Evolutionary conservation across 2,113 vertebrate species (phyloP).

Genomic region (Calyptomena viridis): DNA sequence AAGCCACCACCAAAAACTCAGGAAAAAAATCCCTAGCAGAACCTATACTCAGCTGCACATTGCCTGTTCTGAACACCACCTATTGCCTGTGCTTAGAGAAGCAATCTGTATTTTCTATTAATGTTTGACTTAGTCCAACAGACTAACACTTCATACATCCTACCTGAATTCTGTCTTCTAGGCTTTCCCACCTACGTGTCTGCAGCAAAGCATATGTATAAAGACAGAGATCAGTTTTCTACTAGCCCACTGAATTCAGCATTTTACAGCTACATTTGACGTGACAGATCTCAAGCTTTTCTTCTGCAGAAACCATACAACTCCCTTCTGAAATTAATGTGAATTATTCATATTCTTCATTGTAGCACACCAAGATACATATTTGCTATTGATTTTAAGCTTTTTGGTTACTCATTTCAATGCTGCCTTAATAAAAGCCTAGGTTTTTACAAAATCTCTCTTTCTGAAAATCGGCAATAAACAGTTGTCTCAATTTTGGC

Average conservation of each 20-base stretch:
- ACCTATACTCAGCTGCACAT: not conserved
- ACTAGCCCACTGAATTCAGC: slow-evolving; percentile 48
- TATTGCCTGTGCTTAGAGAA: slow-evolving; percentile 1
- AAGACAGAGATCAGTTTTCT: slow-evolving; percentile 53
- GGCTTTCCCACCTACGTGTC: slow-evolving; percentile 56
- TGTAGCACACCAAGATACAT: not conserved
- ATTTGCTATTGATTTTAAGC: not conserved
- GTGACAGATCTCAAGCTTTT: not conserved
- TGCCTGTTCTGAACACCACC: slow-evolving; percentile 3
- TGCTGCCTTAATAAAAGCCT: not conserved
- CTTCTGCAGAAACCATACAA: slow-evolving; percentile 7
- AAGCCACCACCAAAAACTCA: not conserved
- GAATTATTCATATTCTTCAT: slow-evolving; percentile 30
- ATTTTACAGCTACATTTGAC: slow-evolving; percentile 23
- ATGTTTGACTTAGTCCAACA: slow-evolving; percentile 52
- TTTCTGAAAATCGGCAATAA: not conserved
- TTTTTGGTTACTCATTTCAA: not conserved
- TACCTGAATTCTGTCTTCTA: slow-evolving; percentile 64
- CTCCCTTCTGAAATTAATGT: not conserved
- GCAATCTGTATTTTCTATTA: slow-evolving; percentile 53
- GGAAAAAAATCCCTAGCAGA: not conserved
- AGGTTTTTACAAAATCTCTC: not conserved
- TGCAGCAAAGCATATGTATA: slow-evolving; percentile 42
- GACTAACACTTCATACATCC: slow-evolving; percentile 58
- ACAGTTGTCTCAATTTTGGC: not conserved